Conservation (phyloP, 1,140 invertebrate genomes). For the Drosophila truncata region DNA sequence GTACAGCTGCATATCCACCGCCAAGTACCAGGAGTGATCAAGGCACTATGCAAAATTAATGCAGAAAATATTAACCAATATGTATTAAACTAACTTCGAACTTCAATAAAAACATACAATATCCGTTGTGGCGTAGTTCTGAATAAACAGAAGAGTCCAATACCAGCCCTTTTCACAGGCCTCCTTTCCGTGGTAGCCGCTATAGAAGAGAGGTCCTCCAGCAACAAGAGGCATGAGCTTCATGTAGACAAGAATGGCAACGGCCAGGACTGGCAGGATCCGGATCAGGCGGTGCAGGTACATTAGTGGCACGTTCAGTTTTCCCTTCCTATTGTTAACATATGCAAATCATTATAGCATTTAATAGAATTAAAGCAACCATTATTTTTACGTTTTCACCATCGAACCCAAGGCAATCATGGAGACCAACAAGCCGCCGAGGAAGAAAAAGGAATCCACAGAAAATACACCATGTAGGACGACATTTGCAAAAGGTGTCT, state of each 20-base stretch:
- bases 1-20: slow-evolving; percentile 90
- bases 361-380: background rate
- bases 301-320: slow-evolving; percentile 63
- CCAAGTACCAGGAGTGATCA: slow-evolving; percentile 4
- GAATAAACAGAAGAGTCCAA: slow-evolving; percentile 58
- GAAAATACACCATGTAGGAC: slow-evolving; percentile 87
- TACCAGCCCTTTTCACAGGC: slow-evolving; percentile 70
- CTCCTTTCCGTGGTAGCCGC: slow-evolving; percentile 31
- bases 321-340: slow-evolving; percentile 34
- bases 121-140: slow-evolving; percentile 59
- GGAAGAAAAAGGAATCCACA: slow-evolving; percentile 89
- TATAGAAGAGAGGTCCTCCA: slow-evolving; percentile 29
- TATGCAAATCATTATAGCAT: no score
- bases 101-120: background rate
- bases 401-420: slow-evolving; percentile 88
- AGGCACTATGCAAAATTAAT: slow-evolving; percentile 87
- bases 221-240: slow-evolving; percentile 2
- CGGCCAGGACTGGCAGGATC: slow-evolving; percentile 9
- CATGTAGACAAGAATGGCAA: slow-evolving; percentile 14
- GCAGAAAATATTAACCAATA: background rate
- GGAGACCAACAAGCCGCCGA: slow-evolving; percentile 89
- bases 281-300: slow-evolving; percentile 64
- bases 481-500: slow-evolving; percentile 86
- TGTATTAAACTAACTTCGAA: background rate
- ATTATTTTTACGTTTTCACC: slow-evolving; percentile 86